phyloP scores from a whole-genome alignment of 2,797 vertebrate genomes.

The Setipinna tenuifilis region DNA sequence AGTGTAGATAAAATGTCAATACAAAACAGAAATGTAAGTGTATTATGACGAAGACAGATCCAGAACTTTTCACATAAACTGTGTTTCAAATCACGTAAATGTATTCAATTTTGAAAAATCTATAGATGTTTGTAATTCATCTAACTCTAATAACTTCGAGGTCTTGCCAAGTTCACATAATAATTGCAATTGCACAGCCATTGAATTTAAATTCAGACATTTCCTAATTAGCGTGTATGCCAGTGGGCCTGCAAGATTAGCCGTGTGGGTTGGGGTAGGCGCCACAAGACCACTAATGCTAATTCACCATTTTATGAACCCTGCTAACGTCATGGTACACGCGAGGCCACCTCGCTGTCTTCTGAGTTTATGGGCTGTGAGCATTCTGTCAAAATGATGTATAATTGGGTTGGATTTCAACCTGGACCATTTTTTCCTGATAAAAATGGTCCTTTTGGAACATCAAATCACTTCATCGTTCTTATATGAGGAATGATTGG shows the following conservation, averaged over 20 bases:
- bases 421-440: background rate
- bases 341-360: background rate
- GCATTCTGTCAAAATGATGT: background rate
- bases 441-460: slow-evolving; percentile 1
- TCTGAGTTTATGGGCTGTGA: background rate
- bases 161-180: background rate
- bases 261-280: background rate
- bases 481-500: background rate
- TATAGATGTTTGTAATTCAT: background rate
- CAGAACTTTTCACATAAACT: background rate
- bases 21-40: too few relatives aligned
- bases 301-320: slow-evolving; percentile 32
- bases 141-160: background rate
- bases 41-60: background rate
- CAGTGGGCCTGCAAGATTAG: background rate
- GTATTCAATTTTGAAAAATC: background rate
- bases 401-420: background rate
- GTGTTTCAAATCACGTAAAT: background rate
- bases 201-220: background rate
- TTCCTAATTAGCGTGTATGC: background rate
- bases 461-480: background rate
- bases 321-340: background rate
- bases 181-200: background rate
- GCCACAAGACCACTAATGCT: slow-evolving; percentile 13
- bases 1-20: too few relatives aligned